Evolutionary conservation across 2,113 vertebrate genomes (phyloP), one percentile per base, ranked within the genome.

Genomic region (Varanus komodoensis): DNA sequence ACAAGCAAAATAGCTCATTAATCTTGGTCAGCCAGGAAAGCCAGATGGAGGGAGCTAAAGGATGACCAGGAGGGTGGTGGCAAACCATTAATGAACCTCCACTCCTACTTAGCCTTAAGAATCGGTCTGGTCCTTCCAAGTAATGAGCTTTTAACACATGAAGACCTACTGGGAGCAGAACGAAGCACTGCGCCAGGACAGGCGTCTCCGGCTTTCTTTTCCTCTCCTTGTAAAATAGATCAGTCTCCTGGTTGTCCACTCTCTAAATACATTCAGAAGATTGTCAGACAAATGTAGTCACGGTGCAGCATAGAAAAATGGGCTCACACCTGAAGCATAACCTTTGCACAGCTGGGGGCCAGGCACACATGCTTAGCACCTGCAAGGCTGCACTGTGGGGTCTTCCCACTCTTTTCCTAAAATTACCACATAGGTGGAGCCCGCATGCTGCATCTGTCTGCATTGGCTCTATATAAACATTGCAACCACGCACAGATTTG

Each of bases 41-140:
- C 32, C 69, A 87, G 38, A 32, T 7, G 64, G 87, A 89, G 82
- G 52, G 82, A 1, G 34, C 61, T 81, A 82, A 67, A 81, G 90
- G 83, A 86, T 86, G 90, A 83, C 1, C 6, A 89, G 34, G 75
- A 64, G 15, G n/a, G 50, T 83, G 81, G 68, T 86, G 34, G 82
- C 89, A 87, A 25, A 84, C 61, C 82, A 23, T 0, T 0, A 0
- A 0, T 12, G 50, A 93, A 87, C 48, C 82, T 87, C 86, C 29
- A 9, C 23, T 89, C 69, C 21, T 71, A 12, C 54, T 83, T 44
- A 29, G 85, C 82, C 15, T 23, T n/a, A 87, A 0, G 0, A 87
- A 61, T 82, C 83, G 52, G 48, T 0, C 29, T 0, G 73, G 44
- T 38, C 1, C 9, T 74, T 32, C 29, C 11, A 74, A 75, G 84